Evolutionary conservation across 2,113 vertebrate genomes (phyloP), one percentile per base, ranked within the genome.

Genomic region (Cheilinus undulatus): DNA sequence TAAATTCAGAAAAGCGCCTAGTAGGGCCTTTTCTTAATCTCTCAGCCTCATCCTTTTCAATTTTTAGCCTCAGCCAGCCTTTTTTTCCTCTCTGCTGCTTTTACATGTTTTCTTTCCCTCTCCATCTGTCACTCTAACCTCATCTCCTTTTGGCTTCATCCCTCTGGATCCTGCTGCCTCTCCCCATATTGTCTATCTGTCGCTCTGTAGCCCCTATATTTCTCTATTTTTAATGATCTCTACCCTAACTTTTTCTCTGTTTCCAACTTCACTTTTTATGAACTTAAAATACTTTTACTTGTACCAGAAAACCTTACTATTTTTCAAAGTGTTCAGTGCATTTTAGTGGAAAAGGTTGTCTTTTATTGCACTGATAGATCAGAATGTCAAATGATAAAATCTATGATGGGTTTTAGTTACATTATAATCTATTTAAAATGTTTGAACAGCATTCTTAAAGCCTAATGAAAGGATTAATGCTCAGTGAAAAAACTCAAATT

Each of bases 51-150:
- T 42, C 51, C 8, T 8, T 24, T 20, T 32, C 42, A 10, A 9
- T 28, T 49, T n/a, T 27, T 17, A 24, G 32, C 51, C 45, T 28
- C 9, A 36, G 36, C 26, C 34, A n/a, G 10, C 11, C 22, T 42
- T 45, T 45, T 45, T n/a, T 8, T 7, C 14, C 6, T 54, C 7
- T 58, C 24, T 51, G 43, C 58, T 64, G 34, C 62, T 46, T 49
- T 78, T 23, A 32, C 22, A 24, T 17, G 10, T 69, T 78, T 53
- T 46, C 43, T 62, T 54, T 64, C 26, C 9, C 27, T 51, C 60
- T 67, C 73, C 79, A 83, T 76, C 73, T 70, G 74, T 77, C 82
- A 52, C 60, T 67, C 61, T 54, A 58, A 64, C 71, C 70, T 73
- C 56, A 45, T 65, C 72, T 74, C 14, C 9, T 59, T 48, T 83